These are phyloP conservation scores for Athetis lepigone DNA, from an alignment of 2,888 invertebrate species.

Conservation along the genomic window DNA sequence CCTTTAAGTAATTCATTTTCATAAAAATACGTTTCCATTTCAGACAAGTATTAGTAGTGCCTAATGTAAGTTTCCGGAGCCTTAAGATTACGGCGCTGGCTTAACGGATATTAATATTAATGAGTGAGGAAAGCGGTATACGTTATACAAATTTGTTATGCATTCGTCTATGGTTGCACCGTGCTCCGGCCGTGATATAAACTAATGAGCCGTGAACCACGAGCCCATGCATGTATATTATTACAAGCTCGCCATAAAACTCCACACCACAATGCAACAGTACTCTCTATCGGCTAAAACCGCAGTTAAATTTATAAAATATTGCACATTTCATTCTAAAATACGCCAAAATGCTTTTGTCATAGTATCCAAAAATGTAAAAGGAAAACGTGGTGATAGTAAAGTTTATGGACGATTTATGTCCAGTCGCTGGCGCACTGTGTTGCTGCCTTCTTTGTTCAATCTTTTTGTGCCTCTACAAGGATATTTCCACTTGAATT, in stretches of 20 bases:
- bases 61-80: conserved; percentile 34
- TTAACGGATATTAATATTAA: conserved; percentile 71
- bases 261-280: conserved; percentile 62
- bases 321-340: conserved; percentile 56
- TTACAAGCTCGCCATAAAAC: conserved; percentile 70
- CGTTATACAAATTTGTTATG: conserved; percentile 41
- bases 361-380: conserved; percentile 56
- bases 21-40: conserved; percentile 1
- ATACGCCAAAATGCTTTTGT: conserved; percentile 59
- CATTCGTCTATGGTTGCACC: conserved; percentile 47
- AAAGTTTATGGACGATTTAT: conserved; percentile 63
- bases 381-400: conserved; percentile 61
- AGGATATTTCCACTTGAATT: conserved; percentile 40
- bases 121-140: conserved; percentile 58
- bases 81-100: conserved; percentile 34
- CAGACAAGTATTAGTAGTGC: conserved; percentile 11
- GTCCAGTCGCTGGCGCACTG: conserved; percentile 52
- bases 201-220: conserved; percentile 79
- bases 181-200: conserved; percentile 59
- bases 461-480: conserved; percentile 49
- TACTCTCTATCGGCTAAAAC: conserved; percentile 45
- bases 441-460: conserved; percentile 51
- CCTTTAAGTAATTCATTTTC: not conserved
- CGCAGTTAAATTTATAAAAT: conserved; percentile 59
- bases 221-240: conserved; percentile 71